Evolutionary conservation across 1,140 invertebrate species (phyloP), one percentile per base, ranked within the genome.

Genomic region (Rhopalosiphum padi): DNA sequence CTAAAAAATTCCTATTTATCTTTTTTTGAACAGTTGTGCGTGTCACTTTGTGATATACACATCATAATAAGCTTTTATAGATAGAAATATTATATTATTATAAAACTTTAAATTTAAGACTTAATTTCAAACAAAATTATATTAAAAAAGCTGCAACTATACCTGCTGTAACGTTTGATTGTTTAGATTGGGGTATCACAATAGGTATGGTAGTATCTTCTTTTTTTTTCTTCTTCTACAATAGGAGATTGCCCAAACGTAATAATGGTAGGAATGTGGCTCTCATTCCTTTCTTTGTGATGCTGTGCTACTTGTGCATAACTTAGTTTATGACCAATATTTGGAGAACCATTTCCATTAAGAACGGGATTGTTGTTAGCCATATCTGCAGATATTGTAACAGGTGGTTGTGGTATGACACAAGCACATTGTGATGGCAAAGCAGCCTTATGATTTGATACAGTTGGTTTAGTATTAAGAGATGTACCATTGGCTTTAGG

Each of bases 281-380:
- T 82, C 35, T 93, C 93, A 93, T 93, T 91, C 83, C 94, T 94
- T 94, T 97, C 96, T 94, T 97, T 97, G 95, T 96, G 96, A 95
- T 97, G 97, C 94, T 97, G 97, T 94, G 97, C 97, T 95, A 98
- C 97, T 96, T 98, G 97, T 94, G 97, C 97, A 96, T 98, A 98
- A 95, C 97, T 98, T 95, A 97, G 96, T 95, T 97, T 88, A 55
- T 77, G 90, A 35, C 93, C 94, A 88, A 89, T 83, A 91, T 82
- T 93, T 83, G 83, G 51, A 35, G 90, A 85, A 53, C 55, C 88
- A 90, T 77, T 82, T 51, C 53, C 94, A 82, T 94, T 94, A 53
- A 93, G 46, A 55, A 93, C 35, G 43, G 91, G 82, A 93, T 93
- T 93, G 25, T 93, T 93, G 51, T 93, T 93, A n/a, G 77, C 91